Evolutionary conservation across 2,888 invertebrate species (phyloP), one percentile per base, ranked within the genome.

Genomic region (Steinernema scapterisci): DNA sequence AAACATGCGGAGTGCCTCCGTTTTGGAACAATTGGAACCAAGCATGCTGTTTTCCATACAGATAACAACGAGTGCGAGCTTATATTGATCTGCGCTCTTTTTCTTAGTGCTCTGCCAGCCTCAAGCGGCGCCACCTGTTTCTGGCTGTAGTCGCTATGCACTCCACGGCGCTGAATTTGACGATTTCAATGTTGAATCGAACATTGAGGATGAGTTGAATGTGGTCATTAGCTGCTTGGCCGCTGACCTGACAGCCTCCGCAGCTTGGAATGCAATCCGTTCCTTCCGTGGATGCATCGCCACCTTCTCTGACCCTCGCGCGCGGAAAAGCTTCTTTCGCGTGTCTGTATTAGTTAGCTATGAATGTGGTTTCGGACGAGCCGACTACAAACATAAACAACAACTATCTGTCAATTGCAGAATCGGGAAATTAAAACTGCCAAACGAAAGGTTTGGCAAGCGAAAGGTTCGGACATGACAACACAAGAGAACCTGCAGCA

Each of bases 11-110:
- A 38, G 38, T 38, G 38, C 5, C 38, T 38, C 9, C 38, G 38
- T 38, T 38, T 38, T 38, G 38, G 38, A 9, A 63, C 63, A 63
- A 63, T 63, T 25, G 63, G 63, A 63, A 63, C 63, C 63, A 31
- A 63, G 63, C 63, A 63, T 31, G 63, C 63, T 63, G 63, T 63
- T 63, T 63, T 63, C 63, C 63, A 63, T 63, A 31, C 63, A 63
- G 63, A 63, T 63, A 63, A 63, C 63, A 63, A 63, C 63, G 63
- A 63, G 63, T 13, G 63, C 63, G 63, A 63, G 63, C 63, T 63
- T 63, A 63, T 63, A 63, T 63, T 63, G 63, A 63, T 63, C 63
- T 63, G 38, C 31, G 63, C 63, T 63, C 63, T 63, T 63, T 63
- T 63, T 63, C 63, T 63, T 63, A 63, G 63, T 25, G 63, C 63